Base-by-base conservation (phyloP, 2,113 vertebrate species). In the Serranochromis macrocephalus region DNA sequence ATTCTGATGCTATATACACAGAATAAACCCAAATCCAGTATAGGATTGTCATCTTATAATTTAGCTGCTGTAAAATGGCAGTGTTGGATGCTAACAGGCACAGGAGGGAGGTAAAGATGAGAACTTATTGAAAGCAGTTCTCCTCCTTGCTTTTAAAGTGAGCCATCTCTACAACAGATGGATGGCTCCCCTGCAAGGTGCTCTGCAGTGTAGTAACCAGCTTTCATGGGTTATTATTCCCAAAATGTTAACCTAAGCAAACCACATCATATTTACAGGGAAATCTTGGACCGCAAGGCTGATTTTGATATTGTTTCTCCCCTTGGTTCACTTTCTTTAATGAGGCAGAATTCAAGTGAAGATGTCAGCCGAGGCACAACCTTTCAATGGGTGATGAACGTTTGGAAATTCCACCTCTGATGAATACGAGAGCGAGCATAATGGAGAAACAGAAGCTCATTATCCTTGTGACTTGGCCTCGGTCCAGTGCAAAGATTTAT, bases 401-500 rank as follows among this genome's bases (percentile, higher is more conserved):
- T 71, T 93, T 82, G 90, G 91, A 92, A 93, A 92, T 82, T 93
- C 93, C 91, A 91, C 87, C 91, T 92, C 84, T 91, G 90, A 90
- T 92, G 92, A 92, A 86, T 71, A 89, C 80, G 81, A 73, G 83
- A 92, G 85, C 78, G 86, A 89, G 78, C 88, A 88, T 91, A 92
- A 94, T 93, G 91, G 90, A 85, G 73, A 86, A 88, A 92, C 80
- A 92, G 92, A 90, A 89, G 91, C 93, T 94, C 93, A 93, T 95
- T 95, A 93, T 94, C 91, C 87, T 58, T 84, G 84, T 82, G 89
- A 89, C 89, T 92, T 94, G 94, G 94, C 94, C 89, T 82, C 3
- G 66, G 86, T 95, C 94, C 92, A 94, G 88, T 81, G 89, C 90
- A 94, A 92, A 95, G 93, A 95, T 95, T 95, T 94, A 95, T 94